phyloP scores from a whole-genome alignment of 2,113 vertebrate genomes.

The Brachypteracias leptosomus region DNA sequence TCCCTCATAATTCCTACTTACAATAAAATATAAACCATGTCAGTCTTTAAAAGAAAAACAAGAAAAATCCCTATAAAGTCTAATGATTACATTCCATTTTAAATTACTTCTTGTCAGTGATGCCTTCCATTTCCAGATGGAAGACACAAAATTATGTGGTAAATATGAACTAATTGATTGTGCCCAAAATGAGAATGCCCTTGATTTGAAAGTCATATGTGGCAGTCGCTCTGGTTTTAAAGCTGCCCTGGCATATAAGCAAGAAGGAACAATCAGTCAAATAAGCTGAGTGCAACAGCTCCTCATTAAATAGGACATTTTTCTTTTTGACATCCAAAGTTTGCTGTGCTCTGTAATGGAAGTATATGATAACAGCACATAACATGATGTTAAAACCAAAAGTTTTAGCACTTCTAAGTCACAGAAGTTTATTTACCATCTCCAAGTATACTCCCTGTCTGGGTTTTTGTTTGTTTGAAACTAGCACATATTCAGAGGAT shows the following conservation, averaged over 20 bases:
- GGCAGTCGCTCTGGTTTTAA: background rate
- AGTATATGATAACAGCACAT: background rate
- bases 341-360: background rate
- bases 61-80: background rate
- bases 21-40: background rate
- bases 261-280: slow-evolving; percentile 3
- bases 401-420: background rate
- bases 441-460: background rate
- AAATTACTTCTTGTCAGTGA: background rate
- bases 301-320: background rate
- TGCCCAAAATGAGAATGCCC: slow-evolving; percentile 14
- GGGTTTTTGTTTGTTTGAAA: background rate
- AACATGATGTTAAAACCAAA: background rate
- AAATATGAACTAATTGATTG: slow-evolving; percentile 29
- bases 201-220: slow-evolving; percentile 18
- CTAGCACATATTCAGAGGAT: background rate
- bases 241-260: background rate
- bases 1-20: background rate
- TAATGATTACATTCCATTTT: background rate
- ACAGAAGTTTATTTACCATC: background rate
- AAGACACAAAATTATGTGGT: background rate
- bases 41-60: background rate
- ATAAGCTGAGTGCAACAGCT: background rate
- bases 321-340: slow-evolving; percentile 29
- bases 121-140: background rate